Base-by-base conservation (phyloP, 1,140 invertebrate genomes). In the Euborellia annulipes region DNA sequence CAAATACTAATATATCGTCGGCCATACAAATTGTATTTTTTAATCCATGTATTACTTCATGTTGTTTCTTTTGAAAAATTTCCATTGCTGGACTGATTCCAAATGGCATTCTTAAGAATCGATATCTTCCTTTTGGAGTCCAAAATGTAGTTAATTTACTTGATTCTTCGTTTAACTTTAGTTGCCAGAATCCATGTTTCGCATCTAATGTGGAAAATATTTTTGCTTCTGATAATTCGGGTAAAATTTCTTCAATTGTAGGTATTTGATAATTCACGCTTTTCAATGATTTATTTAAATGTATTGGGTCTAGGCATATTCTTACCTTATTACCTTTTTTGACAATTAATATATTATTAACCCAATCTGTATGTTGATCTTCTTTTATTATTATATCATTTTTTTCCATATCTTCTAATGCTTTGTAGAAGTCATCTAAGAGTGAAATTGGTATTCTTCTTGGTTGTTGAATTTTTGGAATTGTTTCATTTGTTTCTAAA, bases 271-370 rank as follows among this genome's bases (percentile, higher is more conserved):
- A 53, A 48, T 52, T 21, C 14, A 49, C 47, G 22, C 57, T 38
- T 22, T 48, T 48, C 3, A 63, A 55, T 1, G 48, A 55, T 44
- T 52, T 55, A 50, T 65, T 65, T 14, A 63, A 44, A 19, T 60
- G 55, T 38, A 42, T 55, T 3, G 59, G 57, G 43, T 64, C 58
- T 7, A 64, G 36, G 44, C 58, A 62, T 19, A 65, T 50, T 46
- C 62, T 47, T 2, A 59, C 36, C 19, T 49, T 53, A 14, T 54
- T 54, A 36, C 51, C 37, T 50, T 59, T 61, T 46, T 47, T 45
- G n/a, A n/a, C n/a, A n/a, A n/a, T n/a, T n/a, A n/a, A n/a, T n/a
- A n/a, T n/a, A n/a, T n/a, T n/a, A n/a, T n/a, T n/a, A n/a, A n/a
- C n/a, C n/a, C n/a, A n/a, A n/a, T n/a, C n/a, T n/a, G n/a, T n/a